Evolutionary conservation across 2,797 vertebrate genomes (phyloP).

Genomic region (Bufotes viridis): DNA sequence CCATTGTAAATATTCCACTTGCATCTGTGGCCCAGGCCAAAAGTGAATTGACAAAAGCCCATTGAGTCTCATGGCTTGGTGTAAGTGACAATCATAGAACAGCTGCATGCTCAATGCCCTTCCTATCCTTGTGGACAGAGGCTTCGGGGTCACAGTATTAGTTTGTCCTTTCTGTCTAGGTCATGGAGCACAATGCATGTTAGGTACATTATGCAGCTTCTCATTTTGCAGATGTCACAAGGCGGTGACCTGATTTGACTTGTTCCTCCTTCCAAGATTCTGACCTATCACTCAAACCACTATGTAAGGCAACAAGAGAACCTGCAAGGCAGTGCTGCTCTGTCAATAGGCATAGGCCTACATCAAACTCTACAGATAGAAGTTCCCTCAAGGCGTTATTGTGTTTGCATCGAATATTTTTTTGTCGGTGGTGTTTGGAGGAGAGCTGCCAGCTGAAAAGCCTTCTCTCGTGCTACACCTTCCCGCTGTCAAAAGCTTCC

Average conservation of each 20-base stretch:
- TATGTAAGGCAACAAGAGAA: neutral
- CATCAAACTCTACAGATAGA: neutral
- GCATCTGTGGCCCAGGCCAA: constrained; percentile 40
- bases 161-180: neutral
- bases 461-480: neutral
- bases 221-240: constrained; percentile 35
- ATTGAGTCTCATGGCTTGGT: neutral
- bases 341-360: too few relatives aligned
- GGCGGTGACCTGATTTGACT: constrained; percentile 18
- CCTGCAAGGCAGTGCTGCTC: neutral
- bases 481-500: neutral
- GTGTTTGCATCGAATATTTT: neutral
- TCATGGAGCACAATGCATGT: constrained; percentile 22
- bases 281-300: constrained; percentile 34
- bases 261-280: neutral
- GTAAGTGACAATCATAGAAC: constrained; percentile 14
- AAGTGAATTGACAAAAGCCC: constrained; percentile 23
- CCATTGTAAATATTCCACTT: constrained; percentile 1
- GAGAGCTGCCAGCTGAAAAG: neutral
- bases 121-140: neutral
- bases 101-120: constrained; percentile 16
- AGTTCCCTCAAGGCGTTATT: neutral
- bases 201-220: neutral
- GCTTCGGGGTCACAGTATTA: neutral
- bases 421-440: neutral